phyloP scores from a whole-genome alignment of 2,888 invertebrate genomes.

The Vannuccia rotundouncinata region DNA sequence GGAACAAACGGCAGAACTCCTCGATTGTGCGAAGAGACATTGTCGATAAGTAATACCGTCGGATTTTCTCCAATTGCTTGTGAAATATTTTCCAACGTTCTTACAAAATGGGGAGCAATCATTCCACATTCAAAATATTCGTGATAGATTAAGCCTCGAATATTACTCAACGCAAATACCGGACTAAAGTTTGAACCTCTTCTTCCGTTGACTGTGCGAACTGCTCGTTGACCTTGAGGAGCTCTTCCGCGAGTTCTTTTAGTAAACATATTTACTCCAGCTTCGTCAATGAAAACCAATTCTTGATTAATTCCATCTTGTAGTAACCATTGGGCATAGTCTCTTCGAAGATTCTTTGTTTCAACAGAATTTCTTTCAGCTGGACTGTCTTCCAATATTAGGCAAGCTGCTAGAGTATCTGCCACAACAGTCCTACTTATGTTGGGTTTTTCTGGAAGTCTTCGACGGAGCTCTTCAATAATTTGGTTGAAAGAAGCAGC shows the following conservation, averaged over 20 bases:
- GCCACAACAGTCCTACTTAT: neutral
- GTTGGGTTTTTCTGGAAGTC: conserved; percentile 12
- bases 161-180: neutral
- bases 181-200: neutral
- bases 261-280: conserved; percentile 3
- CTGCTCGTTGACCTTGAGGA: neutral
- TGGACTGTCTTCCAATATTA: conserved; percentile 12
- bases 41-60: neutral
- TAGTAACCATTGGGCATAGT: conserved; percentile 1
- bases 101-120: neutral
- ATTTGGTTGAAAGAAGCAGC: neutral
- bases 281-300: neutral
- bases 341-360: neutral
- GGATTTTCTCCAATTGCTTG: neutral
- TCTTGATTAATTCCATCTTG: conserved; percentile 6
- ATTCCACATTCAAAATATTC: neutral
- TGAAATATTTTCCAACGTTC: neutral
- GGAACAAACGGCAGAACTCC: neutral
- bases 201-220: conserved; percentile 24
- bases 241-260: neutral
- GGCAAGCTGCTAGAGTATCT: neutral
- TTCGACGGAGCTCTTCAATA: neutral
- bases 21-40: neutral
- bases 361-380: neutral
- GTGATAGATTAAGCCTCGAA: neutral